Base-by-base conservation (phyloP, 2,888 invertebrate species). In the Muscina levida region DNA sequence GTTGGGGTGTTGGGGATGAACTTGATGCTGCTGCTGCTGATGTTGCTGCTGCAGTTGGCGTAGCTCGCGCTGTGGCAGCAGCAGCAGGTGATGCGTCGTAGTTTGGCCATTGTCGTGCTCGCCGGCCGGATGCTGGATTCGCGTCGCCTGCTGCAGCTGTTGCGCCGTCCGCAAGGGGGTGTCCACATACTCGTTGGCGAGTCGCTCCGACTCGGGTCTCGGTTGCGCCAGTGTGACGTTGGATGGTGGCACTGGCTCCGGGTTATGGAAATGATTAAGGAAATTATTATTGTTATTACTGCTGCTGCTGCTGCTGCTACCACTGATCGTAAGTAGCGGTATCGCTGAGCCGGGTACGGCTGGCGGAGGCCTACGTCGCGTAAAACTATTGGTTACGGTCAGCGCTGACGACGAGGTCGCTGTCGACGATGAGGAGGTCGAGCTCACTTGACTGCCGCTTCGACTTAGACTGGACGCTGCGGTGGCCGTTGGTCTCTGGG, bases 151-250 rank as follows among this genome's bases (percentile, higher is more conserved):
- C 86, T 92, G 91, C 84, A 90, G 84, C 81, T 87, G 87, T 75
- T 85, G 85, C 79, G 92, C 91, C 79, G 91, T 92, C 89, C 93
- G 93, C 88, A 94, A 92, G 85, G 95, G 97, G 85, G 96, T 96
- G 91, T 97, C 97, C 92, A 97, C 97, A 93, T 97, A 97, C 91
- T 97, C 97, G 93, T 97, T 97, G 90, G 94, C 94, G 90, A 94
- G 93, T 89, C 97, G 93, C 90, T 97, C 97, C 89, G 93, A 94
- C 91, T 96, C 95, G 86, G 97, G 97, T 90, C 97, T 93, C 86
- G 97, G 97, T 91, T 92, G 92, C 88, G 92, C 93, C 88, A 92
- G 90, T 85, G 92, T 92, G 89, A 91, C 91, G 86, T 90, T 89
- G 84, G 87, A 89, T 86, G 84, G 86, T 85, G 87, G 87, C 84